Percentiles rank a stretch among this genome's conserved stretches.
Evolutionary conservation across 1,140 invertebrate genomes (phyloP).

Genomic region (Dinothrombium tinctorium): DNA sequence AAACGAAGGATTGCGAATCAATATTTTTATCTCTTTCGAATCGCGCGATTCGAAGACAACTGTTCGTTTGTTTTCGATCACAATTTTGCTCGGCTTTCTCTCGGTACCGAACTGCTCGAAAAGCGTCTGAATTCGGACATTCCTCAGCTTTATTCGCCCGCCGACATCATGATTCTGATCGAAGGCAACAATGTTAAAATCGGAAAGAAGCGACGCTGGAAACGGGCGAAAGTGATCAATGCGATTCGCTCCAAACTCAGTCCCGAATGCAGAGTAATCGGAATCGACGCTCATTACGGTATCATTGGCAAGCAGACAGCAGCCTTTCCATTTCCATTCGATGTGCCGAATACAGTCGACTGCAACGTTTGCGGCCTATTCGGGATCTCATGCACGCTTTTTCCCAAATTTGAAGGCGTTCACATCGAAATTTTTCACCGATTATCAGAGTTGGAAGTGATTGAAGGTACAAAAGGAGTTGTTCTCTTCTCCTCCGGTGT

Average conservation of each 20-base stretch:
- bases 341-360: background rate
- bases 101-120: too few relatives aligned
- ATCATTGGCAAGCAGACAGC: background rate
- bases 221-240: slow-evolving; percentile 1
- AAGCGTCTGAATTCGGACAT: too few relatives aligned
- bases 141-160: too few relatives aligned
- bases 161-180: background rate
- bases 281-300: slow-evolving; percentile 3
- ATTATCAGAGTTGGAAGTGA: background rate
- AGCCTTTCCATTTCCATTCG: background rate
- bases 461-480: background rate
- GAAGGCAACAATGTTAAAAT: slow-evolving; percentile 1
- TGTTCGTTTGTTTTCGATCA: too few relatives aligned
- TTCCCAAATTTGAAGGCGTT: slow-evolving; percentile 1
- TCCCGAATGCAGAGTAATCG: background rate
- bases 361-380: background rate
- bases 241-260: background rate
- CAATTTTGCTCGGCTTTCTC: too few relatives aligned
- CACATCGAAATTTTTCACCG: background rate
- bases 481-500: slow-evolving; percentile 3
- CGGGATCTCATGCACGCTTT: background rate
- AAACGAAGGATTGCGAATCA: too few relatives aligned
- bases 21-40: too few relatives aligned
- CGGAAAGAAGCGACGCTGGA: slow-evolving; percentile 1
- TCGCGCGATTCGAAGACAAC: too few relatives aligned